Evolutionary conservation across 2,888 invertebrate genomes (phyloP), one percentile per base, ranked within the genome.

Genomic region (Perdita meconis): DNA sequence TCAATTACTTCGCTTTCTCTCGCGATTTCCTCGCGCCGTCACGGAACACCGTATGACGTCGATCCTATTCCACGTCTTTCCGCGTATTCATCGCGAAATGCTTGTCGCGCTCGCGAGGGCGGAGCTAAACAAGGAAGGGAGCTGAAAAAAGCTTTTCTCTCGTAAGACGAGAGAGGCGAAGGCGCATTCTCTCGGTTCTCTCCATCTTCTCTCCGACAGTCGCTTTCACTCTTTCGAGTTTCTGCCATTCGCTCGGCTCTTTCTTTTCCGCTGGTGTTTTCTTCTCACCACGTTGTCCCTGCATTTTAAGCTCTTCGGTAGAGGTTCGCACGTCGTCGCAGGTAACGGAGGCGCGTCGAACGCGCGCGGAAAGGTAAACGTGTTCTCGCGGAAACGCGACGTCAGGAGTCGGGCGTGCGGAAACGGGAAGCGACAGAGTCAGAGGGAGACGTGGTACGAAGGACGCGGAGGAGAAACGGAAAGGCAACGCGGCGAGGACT

Each of bases 21-120:
- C 34, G 60, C 63, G 22, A 42, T 26, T 56, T 55, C 40, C 44
- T 8, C 66, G 36, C 50, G 44, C n/a, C 36, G 55, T 51, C 78
- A 40, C 22, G 60, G 19, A 65, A 69, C 64, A 24, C 71, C 44
- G 57, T 44, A 30, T 26, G 50, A 50, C 71, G 76, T 68, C 78
- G 64, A 82, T 84, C 70, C 72, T 82, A 74, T 84, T 84, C 81
- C 78, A 57, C 82, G 65, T 82, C 73, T 60, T 78, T 82, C 78
- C 75, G 64, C 69, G 81, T 79, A 79, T 84, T 84, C 85, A 81
- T 81, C 75, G 65, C 55, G 61, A 78, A 84, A 81, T 82, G 75
- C 81, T 79, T 75, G 84, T 82, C 82, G 77, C 82, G 73, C 56
- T 60, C 67, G 24, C 66, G 44, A 56, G 72, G 67, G 70, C 59